Evolutionary conservation across 1,140 invertebrate species (phyloP), one percentile per base, ranked within the genome.

Genomic region (Chrysomallon squamiferum): DNA sequence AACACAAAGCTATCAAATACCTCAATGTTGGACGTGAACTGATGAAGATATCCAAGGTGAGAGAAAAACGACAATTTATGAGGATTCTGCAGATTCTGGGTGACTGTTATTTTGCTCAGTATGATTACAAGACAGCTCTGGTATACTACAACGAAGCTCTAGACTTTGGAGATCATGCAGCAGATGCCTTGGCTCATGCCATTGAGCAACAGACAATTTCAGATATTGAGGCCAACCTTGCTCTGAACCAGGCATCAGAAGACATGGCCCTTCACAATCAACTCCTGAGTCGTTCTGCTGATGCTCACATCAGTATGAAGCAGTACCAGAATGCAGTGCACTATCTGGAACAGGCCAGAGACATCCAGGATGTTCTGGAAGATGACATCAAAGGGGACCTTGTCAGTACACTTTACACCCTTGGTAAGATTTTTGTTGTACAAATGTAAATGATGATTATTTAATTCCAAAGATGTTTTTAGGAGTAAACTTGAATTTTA

Each of bases 251-350:
- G n/a, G 74, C 72, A 9, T 73, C 73, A 20, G 80, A 83, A 47
- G 76, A 81, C 64, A 81, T 79, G 78, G 76, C 77, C 1, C 76
- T 83, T 25, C 81, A 83, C 62, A 82, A 83, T 52, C 78, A 82
- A 58, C 66, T 83, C 11, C 70, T 83, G 20, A 82, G 80, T 62
- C 76, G 79, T 25, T 81, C 80, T 43, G 81, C 81, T 3, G 77
- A 82, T 63, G 79, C 79, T 22, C 80, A 83, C 66, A 78, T 82
- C 41, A 80, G 74, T 62, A 83, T 83, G 81, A 75, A 79, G 54
- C 80, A 83, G 65, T 83, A 82, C 54, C 75, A 82, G 65, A 79
- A 81, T 66, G 80, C 81, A 20, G 75, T 78, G 2, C 74, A 79
- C 20, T 79, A 79, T 66, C 67, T 83, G 32, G 80, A 81, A 62